These are phyloP conservation scores for Micronisus gabar DNA, from an alignment of 2,113 vertebrate species.

Conservation along the genomic window DNA sequence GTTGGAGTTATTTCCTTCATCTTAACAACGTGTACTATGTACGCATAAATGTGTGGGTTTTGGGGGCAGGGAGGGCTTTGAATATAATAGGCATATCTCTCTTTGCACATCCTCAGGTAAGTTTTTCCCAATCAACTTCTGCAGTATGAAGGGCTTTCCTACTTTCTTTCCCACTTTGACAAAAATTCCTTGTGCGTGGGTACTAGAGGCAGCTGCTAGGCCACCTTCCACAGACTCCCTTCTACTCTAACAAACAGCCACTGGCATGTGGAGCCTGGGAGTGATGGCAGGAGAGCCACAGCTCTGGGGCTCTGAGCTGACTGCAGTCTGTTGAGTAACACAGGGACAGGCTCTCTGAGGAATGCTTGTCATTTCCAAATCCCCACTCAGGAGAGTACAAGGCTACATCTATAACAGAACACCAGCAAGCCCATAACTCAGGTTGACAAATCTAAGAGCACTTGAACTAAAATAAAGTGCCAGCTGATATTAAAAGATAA, in stretches of 20 bases:
- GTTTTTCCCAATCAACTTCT: neutral
- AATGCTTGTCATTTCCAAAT: neutral
- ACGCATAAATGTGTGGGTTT: neutral
- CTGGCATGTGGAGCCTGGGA: neutral
- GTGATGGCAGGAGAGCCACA: neutral
- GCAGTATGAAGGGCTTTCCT: neutral
- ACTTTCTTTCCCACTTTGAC: neutral
- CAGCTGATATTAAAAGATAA: neutral
- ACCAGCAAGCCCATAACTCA: neutral
- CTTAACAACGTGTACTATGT: fast-evolving
- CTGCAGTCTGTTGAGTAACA: neutral
- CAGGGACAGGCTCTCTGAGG: neutral
- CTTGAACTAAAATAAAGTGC: neutral
- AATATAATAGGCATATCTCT: neutral
- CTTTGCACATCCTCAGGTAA: neutral
- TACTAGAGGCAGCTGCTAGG: neutral
- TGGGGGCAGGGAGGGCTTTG: neutral
- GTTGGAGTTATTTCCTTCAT: neutral
- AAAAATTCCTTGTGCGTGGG: neutral
- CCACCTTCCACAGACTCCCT: neutral
- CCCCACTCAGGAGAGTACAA: neutral
- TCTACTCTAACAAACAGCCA: neutral
- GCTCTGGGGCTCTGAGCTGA: neutral
- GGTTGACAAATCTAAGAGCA: neutral
- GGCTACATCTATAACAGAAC: neutral